Percentiles rank a stretch among this genome's conserved stretches.
These are phyloP conservation scores for Rousettus leschenaultii DNA, from an alignment of 2,113 vertebrate species.

Conservation along the genomic window DNA sequence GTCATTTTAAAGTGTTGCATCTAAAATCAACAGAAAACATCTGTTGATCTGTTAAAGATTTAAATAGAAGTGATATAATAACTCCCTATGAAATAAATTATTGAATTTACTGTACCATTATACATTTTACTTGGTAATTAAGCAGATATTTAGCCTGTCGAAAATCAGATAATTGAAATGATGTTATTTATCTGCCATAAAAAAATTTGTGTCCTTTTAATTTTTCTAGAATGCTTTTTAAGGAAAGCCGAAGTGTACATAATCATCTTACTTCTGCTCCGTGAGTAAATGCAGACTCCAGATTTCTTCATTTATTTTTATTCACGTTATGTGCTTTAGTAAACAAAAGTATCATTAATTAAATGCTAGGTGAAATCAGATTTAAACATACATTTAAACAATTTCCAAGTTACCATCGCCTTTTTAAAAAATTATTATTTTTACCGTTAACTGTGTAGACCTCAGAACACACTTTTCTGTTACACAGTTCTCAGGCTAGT, in stretches of 20 bases:
- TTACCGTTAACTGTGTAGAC: not conserved
- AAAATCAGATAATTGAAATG: slow-evolving; percentile 28
- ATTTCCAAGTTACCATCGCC: not conserved
- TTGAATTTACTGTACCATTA: not conserved
- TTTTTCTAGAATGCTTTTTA: slow-evolving; percentile 93
- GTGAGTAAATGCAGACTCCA: slow-evolving; percentile 86
- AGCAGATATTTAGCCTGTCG: not conserved
- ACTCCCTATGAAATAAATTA: not conserved
- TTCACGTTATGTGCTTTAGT: not conserved
- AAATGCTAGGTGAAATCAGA: not conserved
- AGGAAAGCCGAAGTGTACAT: slow-evolving; percentile 95
- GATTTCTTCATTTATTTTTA: not conserved
- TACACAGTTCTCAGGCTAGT: not conserved
- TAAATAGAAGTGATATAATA: not conserved
- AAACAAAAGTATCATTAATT: slow-evolving; percentile 1
- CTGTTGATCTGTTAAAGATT: slow-evolving; percentile 1
- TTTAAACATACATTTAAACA: not conserved
- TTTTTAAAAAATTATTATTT: not conserved
- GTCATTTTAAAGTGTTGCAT: not conserved
- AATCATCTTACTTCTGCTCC: slow-evolving; percentile 96
- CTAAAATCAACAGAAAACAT: not conserved
- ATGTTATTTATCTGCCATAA: not conserved
- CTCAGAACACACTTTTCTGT: not conserved
- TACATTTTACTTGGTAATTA: slow-evolving; percentile 27
- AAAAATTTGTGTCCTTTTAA: slow-evolving; percentile 29